Evolutionary conservation across 2,113 vertebrate species (phyloP).

Genomic region (Oreocharis arfaki): DNA sequence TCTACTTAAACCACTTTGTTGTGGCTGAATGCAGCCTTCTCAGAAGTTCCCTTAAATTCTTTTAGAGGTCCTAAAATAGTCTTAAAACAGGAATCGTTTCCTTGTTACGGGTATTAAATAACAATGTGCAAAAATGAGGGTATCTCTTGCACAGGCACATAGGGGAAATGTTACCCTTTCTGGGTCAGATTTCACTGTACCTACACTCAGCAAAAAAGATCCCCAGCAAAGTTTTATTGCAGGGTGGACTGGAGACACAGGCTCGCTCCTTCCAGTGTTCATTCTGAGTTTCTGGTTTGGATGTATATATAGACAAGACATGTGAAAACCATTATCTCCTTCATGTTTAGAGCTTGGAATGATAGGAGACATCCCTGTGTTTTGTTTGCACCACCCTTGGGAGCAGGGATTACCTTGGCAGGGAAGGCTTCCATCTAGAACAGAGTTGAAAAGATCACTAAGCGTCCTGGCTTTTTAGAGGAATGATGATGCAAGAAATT

Average conservation of each 20-base stretch:
- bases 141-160: background rate
- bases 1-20: background rate
- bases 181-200: background rate
- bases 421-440: background rate
- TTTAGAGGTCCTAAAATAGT: conserved; percentile 7
- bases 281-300: background rate
- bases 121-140: background rate
- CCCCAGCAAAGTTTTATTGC: background rate
- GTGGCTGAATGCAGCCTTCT: background rate
- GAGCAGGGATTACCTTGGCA: conserved; percentile 17
- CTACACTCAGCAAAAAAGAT: background rate
- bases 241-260: background rate
- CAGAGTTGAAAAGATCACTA: background rate
- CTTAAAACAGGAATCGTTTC: conserved; percentile 19
- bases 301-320: background rate
- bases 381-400: background rate
- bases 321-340: conserved; percentile 7
- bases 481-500: background rate
- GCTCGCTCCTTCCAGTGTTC: background rate
- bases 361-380: background rate
- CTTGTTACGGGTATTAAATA: conserved; percentile 21
- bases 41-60: background rate
- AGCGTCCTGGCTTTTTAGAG: background rate
- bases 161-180: background rate
- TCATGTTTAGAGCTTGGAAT: background rate